These are phyloP conservation scores for Formica selysi DNA, from an alignment of 1,140 invertebrate genomes.

Conservation along the genomic window DNA sequence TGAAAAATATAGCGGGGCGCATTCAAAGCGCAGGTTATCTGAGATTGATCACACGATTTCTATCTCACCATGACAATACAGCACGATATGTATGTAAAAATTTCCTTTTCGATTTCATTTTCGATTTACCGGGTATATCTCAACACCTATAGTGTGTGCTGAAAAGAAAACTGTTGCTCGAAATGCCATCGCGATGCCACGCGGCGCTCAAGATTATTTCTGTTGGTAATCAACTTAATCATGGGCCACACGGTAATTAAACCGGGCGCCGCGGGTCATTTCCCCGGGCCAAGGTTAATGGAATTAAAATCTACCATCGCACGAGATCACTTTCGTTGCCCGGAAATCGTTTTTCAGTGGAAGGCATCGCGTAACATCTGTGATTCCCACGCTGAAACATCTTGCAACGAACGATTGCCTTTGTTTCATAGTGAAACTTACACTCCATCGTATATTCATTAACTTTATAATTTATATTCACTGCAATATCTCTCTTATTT, in stretches of 20 bases:
- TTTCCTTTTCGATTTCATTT: conserved; percentile 76
- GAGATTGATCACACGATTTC: conserved; percentile 81
- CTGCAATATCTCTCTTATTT: background rate
- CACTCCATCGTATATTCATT: background rate
- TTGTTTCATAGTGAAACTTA: conserved; percentile 11
- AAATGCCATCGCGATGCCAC: background rate
- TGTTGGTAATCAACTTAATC: conserved; percentile 40
- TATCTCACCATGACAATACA: conserved; percentile 66
- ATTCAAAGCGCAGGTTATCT: conserved; percentile 76
- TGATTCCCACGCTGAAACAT: conserved; percentile 29
- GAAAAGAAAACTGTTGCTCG: background rate
- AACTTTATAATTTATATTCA: background rate
- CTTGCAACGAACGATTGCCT: background rate
- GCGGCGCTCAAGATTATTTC: conserved; percentile 12
- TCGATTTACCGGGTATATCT: conserved; percentile 50
- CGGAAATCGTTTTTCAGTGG: conserved; percentile 38
- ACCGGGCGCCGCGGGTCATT: conserved; percentile 4
- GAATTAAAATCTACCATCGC: conserved; percentile 34
- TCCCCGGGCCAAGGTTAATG: conserved; percentile 42
- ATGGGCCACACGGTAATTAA: conserved; percentile 24
- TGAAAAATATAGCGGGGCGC: conserved; percentile 21
- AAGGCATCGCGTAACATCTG: conserved; percentile 27
- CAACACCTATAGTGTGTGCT: background rate
- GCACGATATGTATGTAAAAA: conserved; percentile 41
- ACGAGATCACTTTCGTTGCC: conserved; percentile 34